Conservation (phyloP, 2,113 vertebrate genomes). For the mouse (Mus musculus) region DNA sequence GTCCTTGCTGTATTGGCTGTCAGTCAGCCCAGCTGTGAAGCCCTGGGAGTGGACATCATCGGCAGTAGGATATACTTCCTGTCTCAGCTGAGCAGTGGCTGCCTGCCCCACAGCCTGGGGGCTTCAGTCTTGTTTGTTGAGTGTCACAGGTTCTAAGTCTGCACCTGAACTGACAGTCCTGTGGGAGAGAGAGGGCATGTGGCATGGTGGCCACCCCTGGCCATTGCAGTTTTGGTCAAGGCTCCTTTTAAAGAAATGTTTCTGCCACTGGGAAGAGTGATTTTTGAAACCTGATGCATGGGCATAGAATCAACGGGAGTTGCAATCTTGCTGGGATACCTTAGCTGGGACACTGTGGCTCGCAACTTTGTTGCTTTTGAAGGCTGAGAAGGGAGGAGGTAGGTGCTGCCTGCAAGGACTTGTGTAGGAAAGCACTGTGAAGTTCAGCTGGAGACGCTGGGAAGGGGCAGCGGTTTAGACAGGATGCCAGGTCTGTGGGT, state of each 20-base stretch:
- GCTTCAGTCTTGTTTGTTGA: fast-evolving
- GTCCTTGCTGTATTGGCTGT: neutral
- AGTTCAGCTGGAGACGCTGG: fast-evolving
- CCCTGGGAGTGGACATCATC: too few species aligned
- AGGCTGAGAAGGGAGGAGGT: neutral
- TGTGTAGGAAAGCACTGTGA: fast-evolving
- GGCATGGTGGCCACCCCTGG: fast-evolving
- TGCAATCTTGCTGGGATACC: fast-evolving
- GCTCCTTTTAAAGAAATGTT: too few species aligned
- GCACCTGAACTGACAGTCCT: fast-evolving
- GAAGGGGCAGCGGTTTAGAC: fast-evolving
- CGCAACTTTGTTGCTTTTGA: fast-evolving
- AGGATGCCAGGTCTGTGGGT: fast-evolving
- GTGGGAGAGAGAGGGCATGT: fast-evolving
- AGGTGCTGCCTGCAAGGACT: neutral
- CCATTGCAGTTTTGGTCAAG: neutral
- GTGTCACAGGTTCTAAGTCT: fast-evolving
- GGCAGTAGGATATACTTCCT: neutral
- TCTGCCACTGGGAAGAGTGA: fast-evolving
- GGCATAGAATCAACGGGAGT: neutral
- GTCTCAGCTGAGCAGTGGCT: neutral
- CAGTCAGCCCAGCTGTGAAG: neutral
- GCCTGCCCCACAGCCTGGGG: fast-evolving
- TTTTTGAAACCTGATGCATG: fast-evolving
- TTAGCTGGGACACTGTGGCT: fast-evolving